phyloP scores from a whole-genome alignment of 2,113 vertebrate species.

The Planiliza haematocheilus region DNA sequence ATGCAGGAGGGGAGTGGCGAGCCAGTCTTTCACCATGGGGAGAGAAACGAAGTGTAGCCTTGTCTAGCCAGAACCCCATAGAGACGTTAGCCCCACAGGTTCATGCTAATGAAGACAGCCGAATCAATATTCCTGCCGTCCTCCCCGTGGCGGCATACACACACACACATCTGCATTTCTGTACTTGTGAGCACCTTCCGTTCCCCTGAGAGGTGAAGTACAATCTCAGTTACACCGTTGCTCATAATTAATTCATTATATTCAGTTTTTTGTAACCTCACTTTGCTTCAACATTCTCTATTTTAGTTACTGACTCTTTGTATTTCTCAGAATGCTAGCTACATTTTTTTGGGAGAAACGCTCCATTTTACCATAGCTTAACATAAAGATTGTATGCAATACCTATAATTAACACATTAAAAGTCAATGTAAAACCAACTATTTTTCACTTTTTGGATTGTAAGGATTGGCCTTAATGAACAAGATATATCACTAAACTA shows the following conservation, averaged over 20 bases:
- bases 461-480: no score
- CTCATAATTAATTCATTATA: not conserved
- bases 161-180: conserved; percentile 9
- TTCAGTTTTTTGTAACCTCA: not conserved
- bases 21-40: conserved; percentile 62
- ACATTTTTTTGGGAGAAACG: no score
- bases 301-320: not conserved
- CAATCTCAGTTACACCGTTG: not conserved
- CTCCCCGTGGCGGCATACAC: conserved; percentile 28
- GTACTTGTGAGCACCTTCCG: conserved; percentile 13
- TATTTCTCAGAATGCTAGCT: not conserved
- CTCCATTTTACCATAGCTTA: no score
- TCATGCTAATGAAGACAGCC: conserved; percentile 71
- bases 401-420: no score
- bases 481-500: no score
- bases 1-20: conserved; percentile 63
- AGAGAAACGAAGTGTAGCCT: conserved; percentile 36
- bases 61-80: conserved; percentile 67
- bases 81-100: conserved; percentile 75
- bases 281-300: not conserved
- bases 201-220: not conserved
- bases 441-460: no score
- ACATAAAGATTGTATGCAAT: no score
- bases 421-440: no score
- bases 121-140: conserved; percentile 66